These are phyloP conservation scores for Cryptus armator DNA, from an alignment of 2,888 invertebrate genomes.

Conservation along the genomic window DNA sequence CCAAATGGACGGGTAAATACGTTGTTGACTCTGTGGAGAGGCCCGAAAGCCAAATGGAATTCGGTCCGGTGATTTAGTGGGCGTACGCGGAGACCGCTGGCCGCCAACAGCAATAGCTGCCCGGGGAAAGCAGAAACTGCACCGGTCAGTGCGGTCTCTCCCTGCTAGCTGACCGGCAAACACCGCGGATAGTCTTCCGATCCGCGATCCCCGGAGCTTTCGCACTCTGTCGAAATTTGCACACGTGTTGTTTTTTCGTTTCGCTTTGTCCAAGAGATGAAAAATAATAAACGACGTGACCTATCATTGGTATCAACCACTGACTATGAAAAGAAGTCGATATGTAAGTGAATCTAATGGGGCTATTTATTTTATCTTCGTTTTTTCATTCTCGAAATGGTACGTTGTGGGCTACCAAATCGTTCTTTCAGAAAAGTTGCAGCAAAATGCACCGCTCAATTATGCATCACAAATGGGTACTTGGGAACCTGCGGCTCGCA, in stretches of 20 bases:
- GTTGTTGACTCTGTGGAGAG: slow-evolving; percentile 82
- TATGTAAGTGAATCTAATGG: not conserved
- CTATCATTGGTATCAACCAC: slow-evolving; percentile 31
- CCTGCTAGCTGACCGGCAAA: slow-evolving; percentile 33
- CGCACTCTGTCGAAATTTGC: slow-evolving; percentile 52
- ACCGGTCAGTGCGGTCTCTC: slow-evolving; percentile 30
- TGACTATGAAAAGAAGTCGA: slow-evolving; percentile 1
- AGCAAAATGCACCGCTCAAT: no score
- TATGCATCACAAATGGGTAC: no score
- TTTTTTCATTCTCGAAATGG: no score
- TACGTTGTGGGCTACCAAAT: no score
- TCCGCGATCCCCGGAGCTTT: slow-evolving; percentile 34
- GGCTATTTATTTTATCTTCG: no score
- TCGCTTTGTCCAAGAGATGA: slow-evolving; percentile 3
- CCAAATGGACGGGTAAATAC: slow-evolving; percentile 83
- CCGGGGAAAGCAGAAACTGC: slow-evolving; percentile 35
- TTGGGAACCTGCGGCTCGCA: no score
- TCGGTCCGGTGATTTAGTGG: slow-evolving; percentile 83
- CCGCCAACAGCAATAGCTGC: slow-evolving; percentile 72
- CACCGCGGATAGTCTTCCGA: slow-evolving; percentile 49
- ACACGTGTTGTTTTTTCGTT: slow-evolving; percentile 72
- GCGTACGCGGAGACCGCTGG: slow-evolving; percentile 81
- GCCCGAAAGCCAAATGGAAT: slow-evolving; percentile 82
- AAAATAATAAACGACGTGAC: not conserved
- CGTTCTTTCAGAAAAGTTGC: no score